Evolutionary conservation across 2,888 invertebrate genomes (phyloP).

Genomic region (Pherbina coryleti): DNA sequence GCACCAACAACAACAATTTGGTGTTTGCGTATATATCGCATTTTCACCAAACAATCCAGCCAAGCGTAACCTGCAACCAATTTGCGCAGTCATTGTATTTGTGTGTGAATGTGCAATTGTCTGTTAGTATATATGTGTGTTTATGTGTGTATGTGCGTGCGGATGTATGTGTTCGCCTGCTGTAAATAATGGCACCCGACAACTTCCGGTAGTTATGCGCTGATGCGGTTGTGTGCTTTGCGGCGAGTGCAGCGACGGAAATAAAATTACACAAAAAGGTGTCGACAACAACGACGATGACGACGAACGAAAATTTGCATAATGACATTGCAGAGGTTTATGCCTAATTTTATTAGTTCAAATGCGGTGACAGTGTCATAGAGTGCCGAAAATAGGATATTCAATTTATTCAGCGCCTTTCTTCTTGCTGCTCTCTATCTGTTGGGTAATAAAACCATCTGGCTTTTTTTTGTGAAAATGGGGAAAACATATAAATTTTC

Average conservation of each 20-base stretch:
- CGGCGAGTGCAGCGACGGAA: not conserved
- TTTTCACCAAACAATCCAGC: not conserved
- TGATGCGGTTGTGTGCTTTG: not conserved
- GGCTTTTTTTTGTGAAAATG: too few species aligned
- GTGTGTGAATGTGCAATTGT: not conserved
- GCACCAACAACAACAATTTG: not conserved
- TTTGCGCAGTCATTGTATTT: not conserved
- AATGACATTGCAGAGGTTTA: slow-evolving; percentile 3
- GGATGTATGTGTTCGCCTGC: not conserved
- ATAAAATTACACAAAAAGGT: not conserved
- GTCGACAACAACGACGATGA: not conserved
- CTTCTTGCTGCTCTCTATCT: too few species aligned
- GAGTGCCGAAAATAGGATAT: too few species aligned
- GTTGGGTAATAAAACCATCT: too few species aligned
- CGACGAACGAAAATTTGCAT: not conserved
- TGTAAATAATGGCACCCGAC: slow-evolving; percentile 4
- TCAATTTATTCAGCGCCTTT: too few species aligned
- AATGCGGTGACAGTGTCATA: too few species aligned
- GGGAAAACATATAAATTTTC: too few species aligned
- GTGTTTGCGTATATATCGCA: too few species aligned
- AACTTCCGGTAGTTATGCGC: not conserved
- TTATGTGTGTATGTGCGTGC: not conserved
- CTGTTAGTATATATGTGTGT: not conserved
- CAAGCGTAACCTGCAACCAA: not conserved
- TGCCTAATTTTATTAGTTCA: not conserved